These are phyloP conservation scores for Caenorhabditis drosophilae DNA, from an alignment of 2,888 invertebrate genomes.

Conservation along the genomic window DNA sequence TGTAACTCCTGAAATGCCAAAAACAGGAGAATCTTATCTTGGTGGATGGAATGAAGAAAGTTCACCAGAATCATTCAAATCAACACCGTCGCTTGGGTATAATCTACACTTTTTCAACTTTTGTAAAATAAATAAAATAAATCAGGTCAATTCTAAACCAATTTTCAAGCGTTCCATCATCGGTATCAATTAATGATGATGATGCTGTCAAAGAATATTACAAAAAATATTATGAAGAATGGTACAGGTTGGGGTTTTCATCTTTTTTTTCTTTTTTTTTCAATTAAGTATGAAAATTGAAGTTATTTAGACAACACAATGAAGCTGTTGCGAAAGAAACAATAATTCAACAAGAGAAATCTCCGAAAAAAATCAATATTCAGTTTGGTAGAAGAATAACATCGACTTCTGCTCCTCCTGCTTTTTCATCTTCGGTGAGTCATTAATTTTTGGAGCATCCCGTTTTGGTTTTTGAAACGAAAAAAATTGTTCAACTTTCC, in stretches of 20 bases:
- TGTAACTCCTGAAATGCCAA: too few species aligned
- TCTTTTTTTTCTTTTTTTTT: background rate
- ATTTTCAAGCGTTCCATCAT: conserved; percentile 16
- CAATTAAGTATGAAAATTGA: background rate
- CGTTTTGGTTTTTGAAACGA: background rate
- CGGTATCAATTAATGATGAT: conserved; percentile 19
- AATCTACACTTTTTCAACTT: too few species aligned
- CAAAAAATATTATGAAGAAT: conserved; percentile 36
- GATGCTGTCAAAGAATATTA: conserved; percentile 28
- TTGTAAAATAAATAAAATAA: too few species aligned
- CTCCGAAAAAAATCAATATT: conserved; percentile 28
- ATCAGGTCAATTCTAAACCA: too few species aligned
- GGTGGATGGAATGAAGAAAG: conserved; percentile 42
- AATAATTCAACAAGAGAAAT: background rate
- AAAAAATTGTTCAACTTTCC: background rate
- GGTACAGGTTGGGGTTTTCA: conserved; percentile 29
- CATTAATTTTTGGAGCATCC: too few species aligned
- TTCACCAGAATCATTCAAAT: background rate
- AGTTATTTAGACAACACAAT: conserved; percentile 24
- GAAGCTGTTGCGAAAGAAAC: conserved; percentile 7
- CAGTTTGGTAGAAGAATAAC: conserved; percentile 15
- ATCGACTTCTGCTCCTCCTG: too few species aligned
- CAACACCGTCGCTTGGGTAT: too few species aligned
- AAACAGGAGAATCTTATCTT: conserved; percentile 31
- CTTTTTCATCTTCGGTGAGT: too few species aligned